phyloP scores from a whole-genome alignment of 1,140 invertebrate genomes.

The Coelopa frigida region DNA sequence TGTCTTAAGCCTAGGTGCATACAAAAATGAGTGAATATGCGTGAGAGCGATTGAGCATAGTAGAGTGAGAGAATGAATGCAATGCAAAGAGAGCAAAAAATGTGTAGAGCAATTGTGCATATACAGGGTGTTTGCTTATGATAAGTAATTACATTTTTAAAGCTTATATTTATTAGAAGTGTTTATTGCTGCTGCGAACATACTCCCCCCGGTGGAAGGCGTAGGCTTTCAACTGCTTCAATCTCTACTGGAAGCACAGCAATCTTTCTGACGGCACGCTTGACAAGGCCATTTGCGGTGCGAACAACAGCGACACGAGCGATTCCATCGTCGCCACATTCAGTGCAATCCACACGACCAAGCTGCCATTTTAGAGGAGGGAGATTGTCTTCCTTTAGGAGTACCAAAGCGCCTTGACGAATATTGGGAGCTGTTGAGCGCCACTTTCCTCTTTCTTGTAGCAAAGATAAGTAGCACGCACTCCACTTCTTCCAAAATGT shows the following conservation, averaged over 20 bases:
- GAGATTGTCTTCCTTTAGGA: slow-evolving; percentile 10
- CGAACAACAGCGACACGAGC: slow-evolving; percentile 1
- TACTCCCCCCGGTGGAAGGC: slow-evolving; percentile 10
- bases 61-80: too few relatives aligned
- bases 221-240: background rate
- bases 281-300: background rate
- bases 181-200: slow-evolving; percentile 1
- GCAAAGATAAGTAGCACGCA: background rate
- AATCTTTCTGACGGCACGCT: slow-evolving; percentile 6
- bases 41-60: too few relatives aligned
- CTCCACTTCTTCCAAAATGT: slow-evolving; percentile 11
- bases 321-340: slow-evolving; percentile 4
- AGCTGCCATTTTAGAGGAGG: slow-evolving; percentile 6
- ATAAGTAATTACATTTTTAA: too few relatives aligned
- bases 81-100: too few relatives aligned
- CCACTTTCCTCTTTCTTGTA: slow-evolving; percentile 9
- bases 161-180: too few relatives aligned
- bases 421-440: background rate
- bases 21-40: too few relatives aligned
- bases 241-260: slow-evolving; percentile 4
- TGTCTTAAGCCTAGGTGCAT: too few relatives aligned
- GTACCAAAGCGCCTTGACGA: background rate
- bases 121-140: too few relatives aligned
- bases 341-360: background rate
- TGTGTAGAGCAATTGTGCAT: too few relatives aligned